phyloP scores from a whole-genome alignment of 2,113 vertebrate species.

The Indicator maculatus region DNA sequence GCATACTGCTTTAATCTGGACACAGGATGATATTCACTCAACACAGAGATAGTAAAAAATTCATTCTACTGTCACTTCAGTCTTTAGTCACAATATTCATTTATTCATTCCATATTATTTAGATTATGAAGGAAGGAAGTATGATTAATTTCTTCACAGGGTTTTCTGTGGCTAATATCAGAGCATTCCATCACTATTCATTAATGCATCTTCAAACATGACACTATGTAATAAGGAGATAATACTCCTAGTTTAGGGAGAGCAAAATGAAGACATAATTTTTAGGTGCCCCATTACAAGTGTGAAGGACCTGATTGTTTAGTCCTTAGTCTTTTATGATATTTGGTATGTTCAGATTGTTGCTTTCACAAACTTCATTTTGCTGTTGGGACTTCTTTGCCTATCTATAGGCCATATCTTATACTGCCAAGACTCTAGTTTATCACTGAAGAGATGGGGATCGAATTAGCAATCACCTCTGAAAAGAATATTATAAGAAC shows the following conservation, averaged over 20 bases:
- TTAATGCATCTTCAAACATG: not conserved
- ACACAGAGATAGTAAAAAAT: conserved; percentile 27
- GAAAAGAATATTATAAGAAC: not conserved
- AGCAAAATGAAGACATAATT: not conserved
- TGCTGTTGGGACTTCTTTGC: not conserved
- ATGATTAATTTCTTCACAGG: not conserved
- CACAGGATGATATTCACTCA: conserved; percentile 9
- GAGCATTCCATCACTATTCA: not conserved
- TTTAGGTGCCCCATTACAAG: not conserved
- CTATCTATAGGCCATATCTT: not conserved
- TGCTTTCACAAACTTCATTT: not conserved
- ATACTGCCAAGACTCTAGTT: not conserved
- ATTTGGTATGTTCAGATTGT: not conserved
- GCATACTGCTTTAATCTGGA: conserved; percentile 24
- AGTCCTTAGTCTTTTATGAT: not conserved
- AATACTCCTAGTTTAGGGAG: not conserved
- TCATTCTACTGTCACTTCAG: not conserved
- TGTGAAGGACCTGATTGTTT: not conserved
- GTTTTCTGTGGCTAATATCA: not conserved
- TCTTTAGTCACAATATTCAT: not conserved
- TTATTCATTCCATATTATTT: not conserved
- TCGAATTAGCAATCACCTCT: not conserved
- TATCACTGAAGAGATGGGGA: not conserved
- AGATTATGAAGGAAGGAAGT: not conserved
- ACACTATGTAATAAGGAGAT: not conserved